phyloP scores from a whole-genome alignment of 1,140 invertebrate species.

The Drosophila ogumai region DNA sequence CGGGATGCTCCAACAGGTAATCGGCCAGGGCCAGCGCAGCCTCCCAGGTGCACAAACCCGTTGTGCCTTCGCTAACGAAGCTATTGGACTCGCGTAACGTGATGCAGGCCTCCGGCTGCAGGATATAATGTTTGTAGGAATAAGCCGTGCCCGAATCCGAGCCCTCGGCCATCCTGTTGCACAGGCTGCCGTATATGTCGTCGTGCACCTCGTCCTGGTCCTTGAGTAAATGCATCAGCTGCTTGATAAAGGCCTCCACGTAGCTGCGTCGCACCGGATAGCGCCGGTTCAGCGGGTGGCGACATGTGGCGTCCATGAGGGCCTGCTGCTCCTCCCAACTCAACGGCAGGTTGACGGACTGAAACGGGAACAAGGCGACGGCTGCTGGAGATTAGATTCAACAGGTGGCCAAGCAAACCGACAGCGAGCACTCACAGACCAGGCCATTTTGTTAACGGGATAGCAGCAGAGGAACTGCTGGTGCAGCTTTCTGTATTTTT shows the following conservation, averaged over 20 bases:
- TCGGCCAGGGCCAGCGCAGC: slow-evolving; percentile 75
- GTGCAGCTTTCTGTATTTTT: slow-evolving; percentile 61
- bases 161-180: slow-evolving; percentile 34
- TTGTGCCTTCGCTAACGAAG: slow-evolving; percentile 79
- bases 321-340: slow-evolving; percentile 65
- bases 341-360: slow-evolving; percentile 58
- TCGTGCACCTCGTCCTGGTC: slow-evolving; percentile 74
- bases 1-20: slow-evolving; percentile 61
- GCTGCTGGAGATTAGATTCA: not conserved
- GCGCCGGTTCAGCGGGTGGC: slow-evolving; percentile 55
- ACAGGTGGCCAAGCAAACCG: slow-evolving; percentile 7
- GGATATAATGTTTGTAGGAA: slow-evolving; percentile 76
- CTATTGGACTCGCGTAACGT: slow-evolving; percentile 73
- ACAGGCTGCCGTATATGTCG: slow-evolving; percentile 66
- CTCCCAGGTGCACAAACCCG: slow-evolving; percentile 81
- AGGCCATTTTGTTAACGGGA: slow-evolving; percentile 70
- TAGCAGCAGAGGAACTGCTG: slow-evolving; percentile 76
- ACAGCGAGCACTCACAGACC: slow-evolving; percentile 57
- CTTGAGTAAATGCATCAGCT: slow-evolving; percentile 62
- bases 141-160: not conserved
- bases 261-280: slow-evolving; percentile 71
- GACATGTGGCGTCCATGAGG: slow-evolving; percentile 66
- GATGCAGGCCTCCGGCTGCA: slow-evolving; percentile 42
- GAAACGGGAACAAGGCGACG: not conserved
- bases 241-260: slow-evolving; percentile 75